Base-by-base conservation (phyloP, 2,888 invertebrate genomes). In the Tanytarsus gracilentus region DNA sequence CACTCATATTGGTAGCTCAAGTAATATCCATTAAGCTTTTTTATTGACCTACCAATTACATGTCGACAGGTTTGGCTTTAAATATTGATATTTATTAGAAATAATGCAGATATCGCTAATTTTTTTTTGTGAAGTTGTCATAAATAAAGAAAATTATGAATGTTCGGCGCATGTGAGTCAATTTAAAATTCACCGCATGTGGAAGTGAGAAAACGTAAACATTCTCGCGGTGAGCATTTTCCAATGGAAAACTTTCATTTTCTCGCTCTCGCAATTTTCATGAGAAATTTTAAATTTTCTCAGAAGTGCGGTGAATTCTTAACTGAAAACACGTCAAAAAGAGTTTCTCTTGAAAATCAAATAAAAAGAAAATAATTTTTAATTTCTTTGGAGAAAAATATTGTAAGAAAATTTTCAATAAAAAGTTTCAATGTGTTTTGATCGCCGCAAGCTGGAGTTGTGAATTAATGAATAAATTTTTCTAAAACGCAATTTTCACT, bases 231-330 rank as follows among this genome's bases (percentile, higher is more conserved):
- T 21, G 23, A 16, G 30, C 14, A 30, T 52, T 26, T 52, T 40
- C 39, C 55, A 39, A 18, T 33, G 53, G 36, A 53, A 53, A 56
- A 9, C n/a, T 53, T 53, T 53, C 39, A 27, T 30, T 50, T 21
- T 44, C 44, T 44, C 44, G 44, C 49, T 49, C 49, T 49, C 49
- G 14, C 25, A 44, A 5, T 44, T 44, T 36, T 36, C 6, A 36
- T 18, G 44, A 44, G 44, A 21, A 18, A 18, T 21, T 33, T 2
- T 33, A 33, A n/a, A 9, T 4, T 44, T 14, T 27, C 16, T 30
- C 55, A 56, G 55, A 56, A 40, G 55, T 56, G 26, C 39, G 23
- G 55, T 36, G 26, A 39, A 56, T 40, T 40, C 40, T 40, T 26
- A 56, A 40, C 25, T 16, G 23, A 56, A 40, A 14, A 40, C 55